phyloP scores from a whole-genome alignment of 2,888 invertebrate genomes.

The Ametastegia equiseti region DNA sequence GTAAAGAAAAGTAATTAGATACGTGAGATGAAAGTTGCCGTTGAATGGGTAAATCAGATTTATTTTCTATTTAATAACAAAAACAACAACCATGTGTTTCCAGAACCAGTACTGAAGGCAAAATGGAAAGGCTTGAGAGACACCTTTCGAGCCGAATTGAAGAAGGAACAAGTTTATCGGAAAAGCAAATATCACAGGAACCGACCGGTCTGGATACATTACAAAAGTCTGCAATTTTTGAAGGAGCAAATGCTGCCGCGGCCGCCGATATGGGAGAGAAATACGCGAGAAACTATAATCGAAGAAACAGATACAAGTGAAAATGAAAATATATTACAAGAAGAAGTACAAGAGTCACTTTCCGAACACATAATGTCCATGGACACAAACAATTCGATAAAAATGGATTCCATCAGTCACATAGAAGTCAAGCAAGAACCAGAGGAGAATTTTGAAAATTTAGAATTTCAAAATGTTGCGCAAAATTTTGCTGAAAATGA shows the following conservation, averaged over 20 bases:
- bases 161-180: constrained; percentile 70
- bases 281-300: constrained; percentile 54
- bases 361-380: constrained; percentile 54
- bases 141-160: constrained; percentile 73
- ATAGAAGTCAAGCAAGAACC: constrained; percentile 68
- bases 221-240: constrained; percentile 72
- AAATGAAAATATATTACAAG: constrained; percentile 51
- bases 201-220: constrained; percentile 73
- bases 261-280: constrained; percentile 71
- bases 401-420: constrained; percentile 58
- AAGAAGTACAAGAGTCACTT: constrained; percentile 37
- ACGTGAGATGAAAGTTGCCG: background rate
- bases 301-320: constrained; percentile 56
- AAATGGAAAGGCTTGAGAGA: constrained; percentile 74
- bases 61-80: background rate
- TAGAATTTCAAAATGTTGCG: constrained; percentile 64
- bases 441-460: constrained; percentile 64
- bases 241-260: constrained; percentile 73
- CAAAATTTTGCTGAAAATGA: constrained; percentile 66
- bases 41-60: background rate
- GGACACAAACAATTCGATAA: constrained; percentile 54
- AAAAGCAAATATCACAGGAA: constrained; percentile 68
- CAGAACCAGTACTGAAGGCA: constrained; percentile 68
- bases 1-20: background rate
- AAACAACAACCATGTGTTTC: constrained; percentile 48